Percentiles rank a stretch among this genome's conserved stretches.
Conservation (phyloP, 2,797 vertebrate genomes). For the Cuniculus paca region DNA sequence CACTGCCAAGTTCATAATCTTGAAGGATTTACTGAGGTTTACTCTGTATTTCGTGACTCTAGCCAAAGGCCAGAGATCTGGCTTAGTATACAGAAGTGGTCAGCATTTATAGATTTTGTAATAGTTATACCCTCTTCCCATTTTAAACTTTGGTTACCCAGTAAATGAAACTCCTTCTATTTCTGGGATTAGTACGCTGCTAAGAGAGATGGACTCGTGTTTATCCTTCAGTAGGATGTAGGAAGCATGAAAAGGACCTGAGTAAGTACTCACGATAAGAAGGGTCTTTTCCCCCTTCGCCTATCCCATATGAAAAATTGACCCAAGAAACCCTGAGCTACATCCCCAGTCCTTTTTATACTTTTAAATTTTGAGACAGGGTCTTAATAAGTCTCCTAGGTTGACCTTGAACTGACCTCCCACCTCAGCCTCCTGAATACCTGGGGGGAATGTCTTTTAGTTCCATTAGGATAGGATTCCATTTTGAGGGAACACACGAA, state of each 20-base stretch:
- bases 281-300: not conserved
- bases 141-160: not conserved
- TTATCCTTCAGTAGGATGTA: not conserved
- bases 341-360: not conserved
- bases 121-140: not conserved
- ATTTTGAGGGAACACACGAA: constrained; percentile 22
- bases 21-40: not conserved
- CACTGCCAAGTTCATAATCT: not conserved
- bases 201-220: not conserved
- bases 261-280: not conserved
- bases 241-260: not conserved
- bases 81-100: not conserved
- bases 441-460: not conserved
- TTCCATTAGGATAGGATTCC: not conserved
- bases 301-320: not conserved
- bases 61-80: not conserved
- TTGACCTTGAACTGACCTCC: not conserved
- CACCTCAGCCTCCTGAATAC: not conserved
- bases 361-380: not conserved
- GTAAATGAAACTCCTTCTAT: constrained; percentile 1
- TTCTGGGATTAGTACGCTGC: not conserved
- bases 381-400: not conserved
- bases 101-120: not conserved
- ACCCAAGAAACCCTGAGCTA: not conserved
- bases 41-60: not conserved